Base-by-base conservation (phyloP, 2,888 invertebrate genomes). In the Euzophera pinguis region DNA sequence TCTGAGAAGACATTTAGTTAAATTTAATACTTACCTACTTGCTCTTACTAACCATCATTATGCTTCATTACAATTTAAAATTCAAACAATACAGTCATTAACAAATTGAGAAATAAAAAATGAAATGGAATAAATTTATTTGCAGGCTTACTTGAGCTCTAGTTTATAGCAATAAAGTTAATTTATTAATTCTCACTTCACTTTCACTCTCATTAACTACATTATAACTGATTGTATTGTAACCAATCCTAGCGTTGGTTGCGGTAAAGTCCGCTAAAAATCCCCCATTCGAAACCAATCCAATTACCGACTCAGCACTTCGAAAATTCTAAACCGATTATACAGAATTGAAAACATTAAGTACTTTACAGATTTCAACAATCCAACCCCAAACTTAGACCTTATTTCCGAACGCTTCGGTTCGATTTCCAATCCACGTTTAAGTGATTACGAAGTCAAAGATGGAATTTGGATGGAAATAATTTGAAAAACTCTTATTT, bases 311-410 rank as follows among this genome's bases (percentile, higher is more conserved):
- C 69, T 84, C 83, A 81, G 79, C 82, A 86, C 87, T 79, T 83
- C 77, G 86, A 83, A 89, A 89, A 89, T 89, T 86, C 88, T 89
- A 89, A 89, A 89, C 88, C 89, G 89, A 89, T 89, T 89, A 89
- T 86, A 84, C 85, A 77, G 84, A 89, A 89, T 89, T 88, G 88
- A 89, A 89, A 88, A 88, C 88, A 88, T 88, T 88, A 89, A 87
- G 88, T 84, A 89, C 86, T 84, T 80, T 74, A 81, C 76, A 80
- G 78, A 84, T 84, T 84, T 76, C 63, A 63, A 63, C 55, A 67
- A 62, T 59, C 53, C 59, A 51, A 68, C 64, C 57, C 60, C 71
- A 58, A 83, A 73, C 79, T 67, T 66, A 71, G 67, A 74, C 84
- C 77, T 77, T 86, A 82, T 73, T 62, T 14, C 51, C 64, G 53